Percentiles rank a stretch among this genome's conserved stretches.
Conservation (phyloP, 2,797 vertebrate species). For the Falco rusticolus region DNA sequence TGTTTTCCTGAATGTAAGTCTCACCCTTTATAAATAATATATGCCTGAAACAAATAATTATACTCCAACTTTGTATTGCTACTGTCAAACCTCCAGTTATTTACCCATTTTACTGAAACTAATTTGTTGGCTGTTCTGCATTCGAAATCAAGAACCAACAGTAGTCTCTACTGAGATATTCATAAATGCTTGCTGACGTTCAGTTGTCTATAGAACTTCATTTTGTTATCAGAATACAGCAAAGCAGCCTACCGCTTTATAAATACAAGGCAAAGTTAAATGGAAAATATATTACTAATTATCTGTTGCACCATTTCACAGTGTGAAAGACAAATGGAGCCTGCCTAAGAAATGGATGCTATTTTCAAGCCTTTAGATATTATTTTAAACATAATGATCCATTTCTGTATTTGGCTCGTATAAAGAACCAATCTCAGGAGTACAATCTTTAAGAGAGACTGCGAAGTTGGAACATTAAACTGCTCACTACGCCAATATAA, state of each 20-base stretch:
- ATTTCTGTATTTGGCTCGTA: constrained; percentile 13
- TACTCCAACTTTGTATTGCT: neutral
- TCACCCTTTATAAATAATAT: neutral
- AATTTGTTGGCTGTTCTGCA: neutral
- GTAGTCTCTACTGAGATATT: neutral
- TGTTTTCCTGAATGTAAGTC: neutral
- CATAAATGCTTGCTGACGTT: constrained; percentile 36
- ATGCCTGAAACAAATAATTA: neutral
- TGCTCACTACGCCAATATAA: neutral
- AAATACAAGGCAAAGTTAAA: constrained; percentile 20
- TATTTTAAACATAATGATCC: constrained; percentile 41
- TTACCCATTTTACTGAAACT: neutral
- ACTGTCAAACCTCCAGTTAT: neutral
- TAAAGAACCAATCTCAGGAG: neutral
- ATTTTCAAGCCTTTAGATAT: constrained; percentile 39
- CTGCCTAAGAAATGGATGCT: constrained; percentile 36
- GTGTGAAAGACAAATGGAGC: constrained; percentile 52
- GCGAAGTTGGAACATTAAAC: neutral
- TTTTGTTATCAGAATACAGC: constrained; percentile 46
- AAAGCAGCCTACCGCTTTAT: constrained; percentile 12
- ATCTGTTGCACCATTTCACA: constrained; percentile 24
- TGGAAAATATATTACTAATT: constrained; percentile 27
- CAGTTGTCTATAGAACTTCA: constrained; percentile 23
- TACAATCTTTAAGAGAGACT: neutral
- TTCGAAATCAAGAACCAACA: neutral